phyloP scores from a whole-genome alignment of 1,140 invertebrate species.

The Apocrypta bakeri region DNA sequence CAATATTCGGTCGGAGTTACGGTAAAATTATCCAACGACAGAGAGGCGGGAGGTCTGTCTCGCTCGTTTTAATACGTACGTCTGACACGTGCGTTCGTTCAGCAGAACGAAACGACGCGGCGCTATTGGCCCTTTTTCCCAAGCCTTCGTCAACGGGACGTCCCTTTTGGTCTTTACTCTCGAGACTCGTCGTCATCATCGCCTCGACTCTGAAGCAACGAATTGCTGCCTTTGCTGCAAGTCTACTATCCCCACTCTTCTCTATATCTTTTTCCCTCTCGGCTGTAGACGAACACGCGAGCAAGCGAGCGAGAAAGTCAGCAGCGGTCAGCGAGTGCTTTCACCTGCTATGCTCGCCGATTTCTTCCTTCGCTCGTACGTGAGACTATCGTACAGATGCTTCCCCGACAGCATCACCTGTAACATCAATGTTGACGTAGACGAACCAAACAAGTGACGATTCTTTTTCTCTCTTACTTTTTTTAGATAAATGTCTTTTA shows the following conservation, averaged over 20 bases:
- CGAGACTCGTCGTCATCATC: conserved; percentile 4
- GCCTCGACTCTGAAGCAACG: background rate
- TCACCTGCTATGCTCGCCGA: conserved; percentile 28
- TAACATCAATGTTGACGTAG: background rate
- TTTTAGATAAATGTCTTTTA: too few species aligned
- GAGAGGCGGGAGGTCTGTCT: too few species aligned
- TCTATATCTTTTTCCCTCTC: background rate
- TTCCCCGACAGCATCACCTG: conserved; percentile 28
- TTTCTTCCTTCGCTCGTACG: background rate
- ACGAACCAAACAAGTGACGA: too few species aligned
- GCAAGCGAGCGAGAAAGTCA: conserved; percentile 31
- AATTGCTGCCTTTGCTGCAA: background rate
- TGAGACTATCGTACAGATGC: background rate
- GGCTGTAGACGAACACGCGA: too few species aligned
- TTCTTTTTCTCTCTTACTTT: too few species aligned
- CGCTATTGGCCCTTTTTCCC: background rate
- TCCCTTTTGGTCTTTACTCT: conserved; percentile 1
- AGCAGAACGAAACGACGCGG: conserved; percentile 8
- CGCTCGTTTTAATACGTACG: too few species aligned
- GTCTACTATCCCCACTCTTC: background rate
- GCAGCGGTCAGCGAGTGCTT: conserved; percentile 26
- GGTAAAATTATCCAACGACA: too few species aligned
- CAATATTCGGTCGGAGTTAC: too few species aligned
- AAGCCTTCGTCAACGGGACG: conserved; percentile 18
- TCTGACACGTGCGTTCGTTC: background rate